Conservation (phyloP, 2,888 invertebrate genomes). For the Zygothrica quintamaculata region DNA sequence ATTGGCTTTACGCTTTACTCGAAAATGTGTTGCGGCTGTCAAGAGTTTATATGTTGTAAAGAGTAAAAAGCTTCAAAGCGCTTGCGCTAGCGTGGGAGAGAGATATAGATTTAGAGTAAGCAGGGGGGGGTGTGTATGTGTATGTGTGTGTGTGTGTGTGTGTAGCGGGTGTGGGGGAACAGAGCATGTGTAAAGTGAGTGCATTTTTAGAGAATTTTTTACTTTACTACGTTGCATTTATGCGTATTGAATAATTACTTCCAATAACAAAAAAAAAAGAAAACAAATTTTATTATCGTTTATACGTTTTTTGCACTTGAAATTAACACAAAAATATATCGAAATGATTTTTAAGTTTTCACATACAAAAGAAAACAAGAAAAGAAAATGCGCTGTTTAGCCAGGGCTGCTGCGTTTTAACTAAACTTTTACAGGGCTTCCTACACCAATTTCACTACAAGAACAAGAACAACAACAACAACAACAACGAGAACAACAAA, state of each 20-base stretch:
- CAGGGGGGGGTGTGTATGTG: slow-evolving; percentile 29
- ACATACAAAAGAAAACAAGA: slow-evolving; percentile 8
- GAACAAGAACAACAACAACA: no score
- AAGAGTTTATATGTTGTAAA: slow-evolving; percentile 11
- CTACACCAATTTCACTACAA: slow-evolving; percentile 35
- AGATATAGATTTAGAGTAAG: no score
- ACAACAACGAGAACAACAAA: no score
- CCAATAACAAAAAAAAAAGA: slow-evolving; percentile 8
- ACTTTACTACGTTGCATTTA: slow-evolving; percentile 55
- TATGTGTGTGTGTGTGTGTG: not conserved
- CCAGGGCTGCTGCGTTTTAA: slow-evolving; percentile 23
- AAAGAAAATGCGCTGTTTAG: slow-evolving; percentile 38
- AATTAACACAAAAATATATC: no score
- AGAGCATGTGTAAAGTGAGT: slow-evolving; percentile 33
- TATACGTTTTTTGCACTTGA: no score
- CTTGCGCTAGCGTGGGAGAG: slow-evolving; percentile 38
- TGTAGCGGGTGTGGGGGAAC: slow-evolving; percentile 18
- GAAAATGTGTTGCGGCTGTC: slow-evolving; percentile 72
- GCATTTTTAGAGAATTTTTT: slow-evolving; percentile 57
- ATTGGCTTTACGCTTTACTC: slow-evolving; percentile 56
- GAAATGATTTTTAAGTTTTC: no score
- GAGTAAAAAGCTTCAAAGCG: slow-evolving; percentile 34
- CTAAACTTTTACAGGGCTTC: slow-evolving; percentile 55
- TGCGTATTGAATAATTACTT: not conserved
- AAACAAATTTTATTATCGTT: slow-evolving; percentile 17